These are phyloP conservation scores for Manacus vitellinus DNA, from an alignment of 2,113 vertebrate species.

Conservation along the genomic window DNA sequence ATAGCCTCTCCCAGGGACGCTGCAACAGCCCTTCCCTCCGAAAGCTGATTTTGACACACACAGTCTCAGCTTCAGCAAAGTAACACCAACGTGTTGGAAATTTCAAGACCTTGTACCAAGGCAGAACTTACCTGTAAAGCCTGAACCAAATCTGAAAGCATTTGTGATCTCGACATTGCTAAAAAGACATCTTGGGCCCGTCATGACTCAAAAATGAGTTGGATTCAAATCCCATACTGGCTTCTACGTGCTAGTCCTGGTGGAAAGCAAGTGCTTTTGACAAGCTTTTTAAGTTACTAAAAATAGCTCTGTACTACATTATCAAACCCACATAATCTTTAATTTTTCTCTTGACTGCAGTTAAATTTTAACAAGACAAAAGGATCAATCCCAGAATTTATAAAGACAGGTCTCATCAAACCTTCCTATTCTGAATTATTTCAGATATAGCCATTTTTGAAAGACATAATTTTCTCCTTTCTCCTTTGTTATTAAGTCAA, in stretches of 20 bases:
- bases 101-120: not conserved
- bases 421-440: not conserved
- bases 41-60: not conserved
- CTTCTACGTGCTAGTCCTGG: not conserved
- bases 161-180: not conserved
- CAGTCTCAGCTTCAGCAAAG: not conserved
- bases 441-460: not conserved
- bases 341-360: not conserved
- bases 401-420: not conserved
- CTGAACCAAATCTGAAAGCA: not conserved
- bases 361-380: conserved; percentile 7
- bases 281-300: not conserved
- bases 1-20: conserved; percentile 47
- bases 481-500: not conserved
- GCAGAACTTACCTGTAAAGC: not conserved
- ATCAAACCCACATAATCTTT: not conserved
- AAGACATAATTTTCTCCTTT: not conserved
- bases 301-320: not conserved
- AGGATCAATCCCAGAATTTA: not conserved
- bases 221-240: not conserved
- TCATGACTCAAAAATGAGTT: not conserved
- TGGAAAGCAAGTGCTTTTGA: not conserved
- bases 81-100: not conserved
- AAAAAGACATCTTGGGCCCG: not conserved
- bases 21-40: not conserved